Conservation (phyloP, 2,113 vertebrate species). For the Octodon degus region DNA sequence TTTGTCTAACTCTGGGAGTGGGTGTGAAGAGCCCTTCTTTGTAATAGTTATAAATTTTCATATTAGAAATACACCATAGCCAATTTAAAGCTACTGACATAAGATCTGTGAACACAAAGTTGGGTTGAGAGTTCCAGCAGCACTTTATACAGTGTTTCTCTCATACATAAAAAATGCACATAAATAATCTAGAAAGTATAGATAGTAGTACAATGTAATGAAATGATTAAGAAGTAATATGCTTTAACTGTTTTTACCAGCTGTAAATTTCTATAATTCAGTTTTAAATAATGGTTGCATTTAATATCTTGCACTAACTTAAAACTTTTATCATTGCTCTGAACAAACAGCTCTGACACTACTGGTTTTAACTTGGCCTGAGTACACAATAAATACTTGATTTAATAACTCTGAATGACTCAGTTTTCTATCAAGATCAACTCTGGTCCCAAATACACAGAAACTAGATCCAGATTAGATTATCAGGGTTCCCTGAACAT, state of each 20-base stretch:
- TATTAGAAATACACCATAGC: neutral
- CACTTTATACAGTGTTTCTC: neutral
- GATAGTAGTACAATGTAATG: neutral
- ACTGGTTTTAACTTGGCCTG: conserved; percentile 31
- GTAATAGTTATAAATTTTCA: neutral
- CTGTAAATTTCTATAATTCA: conserved; percentile 1
- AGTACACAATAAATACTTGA: neutral
- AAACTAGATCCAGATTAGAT: conserved; percentile 54
- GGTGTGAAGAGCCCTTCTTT: neutral
- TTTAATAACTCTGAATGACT: conserved; percentile 49
- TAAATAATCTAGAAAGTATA: neutral
- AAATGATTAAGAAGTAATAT: conserved; percentile 38
- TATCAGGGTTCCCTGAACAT: neutral
- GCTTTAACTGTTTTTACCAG: conserved; percentile 8
- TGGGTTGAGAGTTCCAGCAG: neutral
- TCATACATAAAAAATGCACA: neutral
- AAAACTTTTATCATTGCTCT: conserved; percentile 37
- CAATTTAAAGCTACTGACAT: neutral
- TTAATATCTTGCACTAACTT: conserved; percentile 29
- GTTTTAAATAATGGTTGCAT: conserved; percentile 7
- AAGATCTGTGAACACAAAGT: neutral
- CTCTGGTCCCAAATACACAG: conserved; percentile 38
- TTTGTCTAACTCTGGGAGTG: neutral
- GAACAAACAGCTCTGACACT: neutral
- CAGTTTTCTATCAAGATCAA: conserved; percentile 54